Evolutionary conservation across 1,140 invertebrate species (phyloP), one percentile per base, ranked within the genome.

Genomic region (Harpegnathos saltator): DNA sequence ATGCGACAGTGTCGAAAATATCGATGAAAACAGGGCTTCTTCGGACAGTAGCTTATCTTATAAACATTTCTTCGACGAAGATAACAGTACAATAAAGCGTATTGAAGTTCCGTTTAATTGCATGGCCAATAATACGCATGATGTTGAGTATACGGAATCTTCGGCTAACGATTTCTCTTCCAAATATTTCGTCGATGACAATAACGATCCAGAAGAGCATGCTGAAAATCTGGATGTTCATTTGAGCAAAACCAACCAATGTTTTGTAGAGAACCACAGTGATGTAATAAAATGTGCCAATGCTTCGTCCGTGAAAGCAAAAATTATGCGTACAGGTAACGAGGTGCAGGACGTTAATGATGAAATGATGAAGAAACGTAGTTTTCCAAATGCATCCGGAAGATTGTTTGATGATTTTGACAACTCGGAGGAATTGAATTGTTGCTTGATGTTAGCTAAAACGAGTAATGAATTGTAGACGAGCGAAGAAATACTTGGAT

Each of bases 381-480:
- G 12, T n/a, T 54, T 12, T 29, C 7, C 11, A 33, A 54, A 54
- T 15, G 15, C n/a, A 54, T 54, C 17, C n/a, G 14, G 24, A 69
- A 69, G 54, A 69, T 54, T 69, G 4, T 2, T 69, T 54, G 54
- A 24, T 12, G 54, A 71, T 56, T 29, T 22, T 22, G 9, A 33
- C 54, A n/a, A 71, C n/a, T 4, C 1, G 9, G 14, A 71, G 3
- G 15, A 54, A 22, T 1, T 5, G 11, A 44, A 44, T 44, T 44
- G 38, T 44, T 44, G 11, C 38, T 44, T 44, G 38, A 44, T 11
- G 38, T 44, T 44, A 44, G 9, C 4, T 44, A 44, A 44, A 9
- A 44, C 38, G 38, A 44, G 11, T 44, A 3, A 44, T 44, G 7
- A 44, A 9, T 44, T 44, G 38, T 44, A 44, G 38, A 9, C 11